Evolutionary conservation across 1,140 invertebrate species (phyloP).

Genomic region (Protaetia brevitarsis): DNA sequence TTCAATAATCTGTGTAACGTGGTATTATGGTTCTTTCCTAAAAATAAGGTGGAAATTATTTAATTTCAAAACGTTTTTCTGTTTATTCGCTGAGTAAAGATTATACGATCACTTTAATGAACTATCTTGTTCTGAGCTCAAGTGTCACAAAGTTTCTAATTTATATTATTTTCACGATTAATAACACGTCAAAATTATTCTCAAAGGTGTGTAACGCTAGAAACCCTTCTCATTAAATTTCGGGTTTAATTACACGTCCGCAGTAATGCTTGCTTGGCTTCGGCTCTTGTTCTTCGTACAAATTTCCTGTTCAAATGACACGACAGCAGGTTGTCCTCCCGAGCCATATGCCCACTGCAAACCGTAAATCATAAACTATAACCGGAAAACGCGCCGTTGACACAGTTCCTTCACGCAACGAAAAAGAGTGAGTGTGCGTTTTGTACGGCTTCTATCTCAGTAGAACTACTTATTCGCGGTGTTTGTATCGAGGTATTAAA

Average conservation of each 20-base stretch:
- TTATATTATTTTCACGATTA: too few relatives aligned
- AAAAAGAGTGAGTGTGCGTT: background rate
- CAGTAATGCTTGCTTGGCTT: background rate
- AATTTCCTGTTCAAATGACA: slow-evolving; percentile 4
- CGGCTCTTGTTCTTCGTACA: background rate
- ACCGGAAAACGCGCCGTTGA: background rate
- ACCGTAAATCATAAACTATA: background rate
- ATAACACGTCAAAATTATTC: background rate
- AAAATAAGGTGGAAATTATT: too few relatives aligned
- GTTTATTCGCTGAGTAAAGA: too few relatives aligned
- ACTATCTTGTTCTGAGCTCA: too few relatives aligned
- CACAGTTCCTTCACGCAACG: background rate
- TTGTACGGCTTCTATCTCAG: background rate
- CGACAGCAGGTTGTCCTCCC: background rate
- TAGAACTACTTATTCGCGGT: background rate
- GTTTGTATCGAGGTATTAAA: background rate
- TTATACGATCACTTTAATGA: too few relatives aligned
- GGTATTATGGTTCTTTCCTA: too few relatives aligned
- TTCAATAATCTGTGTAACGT: too few relatives aligned
- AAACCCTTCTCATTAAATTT: background rate
- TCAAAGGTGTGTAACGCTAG: background rate
- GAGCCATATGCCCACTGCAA: background rate
- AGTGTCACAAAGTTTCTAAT: too few relatives aligned
- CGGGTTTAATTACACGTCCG: background rate
- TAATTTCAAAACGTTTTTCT: too few relatives aligned